Evolutionary conservation across 2,113 vertebrate genomes (phyloP).

Genomic region (Cranoglanis bouderius): DNA sequence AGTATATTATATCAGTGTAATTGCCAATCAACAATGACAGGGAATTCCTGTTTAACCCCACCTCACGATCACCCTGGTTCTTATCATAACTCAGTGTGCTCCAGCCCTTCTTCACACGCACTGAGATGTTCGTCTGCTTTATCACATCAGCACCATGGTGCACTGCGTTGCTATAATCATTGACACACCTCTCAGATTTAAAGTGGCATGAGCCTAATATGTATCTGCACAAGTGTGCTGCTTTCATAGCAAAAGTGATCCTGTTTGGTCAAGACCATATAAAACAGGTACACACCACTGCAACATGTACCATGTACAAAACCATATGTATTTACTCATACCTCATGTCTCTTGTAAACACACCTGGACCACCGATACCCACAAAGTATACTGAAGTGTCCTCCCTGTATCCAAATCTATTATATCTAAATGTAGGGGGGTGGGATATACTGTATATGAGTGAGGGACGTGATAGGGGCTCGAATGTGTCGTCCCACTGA

Average conservation of each 20-base stretch:
- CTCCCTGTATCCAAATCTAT: neutral
- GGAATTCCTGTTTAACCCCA: conserved; percentile 6
- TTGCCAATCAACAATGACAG: neutral
- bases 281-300: neutral
- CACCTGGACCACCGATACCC: neutral
- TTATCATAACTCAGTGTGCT: conserved; percentile 1
- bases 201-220: neutral
- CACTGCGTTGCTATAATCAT: neutral
- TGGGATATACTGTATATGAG: neutral
- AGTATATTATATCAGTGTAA: neutral
- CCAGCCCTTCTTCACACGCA: neutral
- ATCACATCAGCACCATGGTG: neutral
- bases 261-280: neutral
- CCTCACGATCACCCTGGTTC: neutral
- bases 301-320: neutral
- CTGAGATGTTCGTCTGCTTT: conserved; percentile 3
- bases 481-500: neutral
- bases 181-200: neutral
- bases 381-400: neutral
- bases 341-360: too few species aligned
- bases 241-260: neutral
- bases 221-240: neutral
- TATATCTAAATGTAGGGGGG: neutral
- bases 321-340: neutral
- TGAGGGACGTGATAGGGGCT: neutral